Base-by-base conservation (phyloP, 2,797 vertebrate genomes). In the Hippoglossus hippoglossus region DNA sequence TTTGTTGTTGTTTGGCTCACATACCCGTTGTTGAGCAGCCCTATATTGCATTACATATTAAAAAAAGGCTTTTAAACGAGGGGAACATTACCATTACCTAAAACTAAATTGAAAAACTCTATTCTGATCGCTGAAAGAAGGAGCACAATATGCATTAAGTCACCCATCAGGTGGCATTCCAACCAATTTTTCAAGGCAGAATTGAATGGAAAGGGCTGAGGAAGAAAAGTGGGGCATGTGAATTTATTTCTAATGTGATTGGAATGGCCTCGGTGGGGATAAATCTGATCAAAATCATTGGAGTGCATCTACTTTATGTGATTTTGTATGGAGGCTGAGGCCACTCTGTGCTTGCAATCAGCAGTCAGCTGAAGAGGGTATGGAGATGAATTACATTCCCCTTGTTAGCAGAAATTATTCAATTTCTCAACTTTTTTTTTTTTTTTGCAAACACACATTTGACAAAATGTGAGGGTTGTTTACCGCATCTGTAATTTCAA, bases 171-270 rank as follows among this genome's bases (percentile, higher is more conserved):
- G 83, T 84, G 69, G 63, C 66, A 59, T 81, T 85, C 64, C 50
- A 63, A 74, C 75, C 77, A 72, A 79, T 82, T 82, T 73, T 75
- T 86, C 79, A 82, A 65, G 71, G 73, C 63, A 63, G 78, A 81
- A 85, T 76, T 75, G 71, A 87, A 90, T 71, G 75, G 70, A 74
- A 79, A 72, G 56, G 60, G 52, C 64, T 41, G 61, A 55, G 59
- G 75, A 67, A 71, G 65, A 77, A 81, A 85, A 82, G 67, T 73
- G 31, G 67, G 81, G n/a, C 73, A 79, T 69, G 71, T 50, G 22
- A 87, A 88, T 91, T 68, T 85, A 79, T 88, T 89, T 90, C 75
- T 85, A 90, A 91, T 87, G 82, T 85, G 90, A 90, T 87, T 89
- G 81, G 85, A 84, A 86, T 61, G 62, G 84, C 81, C 79, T 81